These are phyloP conservation scores for Dioctria linearis DNA, from an alignment of 2,888 invertebrate species.

Conservation along the genomic window DNA sequence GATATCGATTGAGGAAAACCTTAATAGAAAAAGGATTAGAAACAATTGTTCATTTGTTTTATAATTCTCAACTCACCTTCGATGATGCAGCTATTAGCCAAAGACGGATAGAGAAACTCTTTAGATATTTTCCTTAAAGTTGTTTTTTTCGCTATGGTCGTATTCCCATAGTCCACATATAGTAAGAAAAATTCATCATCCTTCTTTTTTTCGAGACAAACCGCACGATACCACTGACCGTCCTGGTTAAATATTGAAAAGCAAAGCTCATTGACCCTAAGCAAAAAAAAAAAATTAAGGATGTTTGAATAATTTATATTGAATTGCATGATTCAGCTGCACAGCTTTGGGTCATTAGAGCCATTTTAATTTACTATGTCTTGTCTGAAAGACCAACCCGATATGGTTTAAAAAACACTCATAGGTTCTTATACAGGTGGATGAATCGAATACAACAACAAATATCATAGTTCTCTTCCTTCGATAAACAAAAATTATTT, in stretches of 20 bases:
- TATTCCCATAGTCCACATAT: constrained; percentile 63
- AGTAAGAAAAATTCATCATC: constrained; percentile 60
- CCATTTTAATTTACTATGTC: too few relatives aligned
- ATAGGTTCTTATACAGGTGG: too few relatives aligned
- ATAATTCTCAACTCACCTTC: constrained; percentile 58
- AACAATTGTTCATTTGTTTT: background rate
- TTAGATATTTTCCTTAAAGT: constrained; percentile 61
- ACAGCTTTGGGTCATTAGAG: too few relatives aligned
- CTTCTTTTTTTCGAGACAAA: constrained; percentile 59
- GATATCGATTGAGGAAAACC: constrained; percentile 20
- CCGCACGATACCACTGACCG: constrained; percentile 63
- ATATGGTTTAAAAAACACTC: too few relatives aligned
- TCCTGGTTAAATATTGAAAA: constrained; percentile 61
- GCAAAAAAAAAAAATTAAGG: constrained; percentile 23
- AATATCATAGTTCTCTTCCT: too few relatives aligned
- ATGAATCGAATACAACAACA: too few relatives aligned
- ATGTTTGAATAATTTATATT: background rate
- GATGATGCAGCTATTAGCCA: constrained; percentile 61
- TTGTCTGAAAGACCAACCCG: too few relatives aligned
- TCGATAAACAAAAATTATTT: too few relatives aligned
- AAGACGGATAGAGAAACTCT: constrained; percentile 62
- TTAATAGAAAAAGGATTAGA: background rate
- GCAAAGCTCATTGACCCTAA: constrained; percentile 62
- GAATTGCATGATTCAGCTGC: too few relatives aligned
- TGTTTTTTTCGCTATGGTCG: constrained; percentile 59